Evolutionary conservation across 1,140 invertebrate genomes (phyloP).

Genomic region (Cotesia glomerata): DNA sequence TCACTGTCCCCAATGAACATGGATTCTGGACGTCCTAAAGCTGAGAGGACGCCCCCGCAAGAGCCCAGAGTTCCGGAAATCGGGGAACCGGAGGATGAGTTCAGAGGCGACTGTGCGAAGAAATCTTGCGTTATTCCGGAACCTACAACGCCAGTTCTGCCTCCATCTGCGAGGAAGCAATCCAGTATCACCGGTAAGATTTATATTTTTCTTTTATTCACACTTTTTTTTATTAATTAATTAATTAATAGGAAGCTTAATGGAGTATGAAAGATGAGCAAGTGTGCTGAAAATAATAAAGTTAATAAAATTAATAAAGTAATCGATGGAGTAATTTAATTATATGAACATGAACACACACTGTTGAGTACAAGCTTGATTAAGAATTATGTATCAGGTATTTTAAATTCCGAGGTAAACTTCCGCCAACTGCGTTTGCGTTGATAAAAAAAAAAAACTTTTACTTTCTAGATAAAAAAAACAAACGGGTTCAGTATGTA

Average conservation of each 20-base stretch:
- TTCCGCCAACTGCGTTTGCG: too few species aligned
- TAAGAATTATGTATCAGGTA: too few species aligned
- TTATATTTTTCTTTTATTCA: conserved; percentile 3
- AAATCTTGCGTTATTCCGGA: conserved; percentile 36
- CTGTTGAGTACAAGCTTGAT: not conserved
- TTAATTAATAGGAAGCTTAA: not conserved
- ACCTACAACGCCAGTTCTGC: conserved; percentile 46
- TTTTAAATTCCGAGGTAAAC: too few species aligned
- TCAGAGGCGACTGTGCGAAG: conserved; percentile 32
- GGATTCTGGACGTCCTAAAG: conserved; percentile 1
- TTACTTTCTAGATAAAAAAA: too few species aligned
- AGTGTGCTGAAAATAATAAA: too few species aligned
- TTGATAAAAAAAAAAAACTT: too few species aligned
- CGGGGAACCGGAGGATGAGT: conserved; percentile 37
- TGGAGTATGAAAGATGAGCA: too few species aligned
- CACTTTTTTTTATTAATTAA: not conserved
- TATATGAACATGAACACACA: too few species aligned
- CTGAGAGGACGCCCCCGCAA: conserved; percentile 56
- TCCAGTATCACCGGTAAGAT: conserved; percentile 56
- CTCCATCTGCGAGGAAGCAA: conserved; percentile 50
- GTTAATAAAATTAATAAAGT: too few species aligned
- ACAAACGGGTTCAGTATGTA: too few species aligned
- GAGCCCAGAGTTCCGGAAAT: conserved; percentile 51
- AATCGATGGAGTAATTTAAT: too few species aligned
- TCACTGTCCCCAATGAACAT: conserved; percentile 27